phyloP scores from a whole-genome alignment of 1,140 invertebrate genomes.

The Caerostris extrusa region DNA sequence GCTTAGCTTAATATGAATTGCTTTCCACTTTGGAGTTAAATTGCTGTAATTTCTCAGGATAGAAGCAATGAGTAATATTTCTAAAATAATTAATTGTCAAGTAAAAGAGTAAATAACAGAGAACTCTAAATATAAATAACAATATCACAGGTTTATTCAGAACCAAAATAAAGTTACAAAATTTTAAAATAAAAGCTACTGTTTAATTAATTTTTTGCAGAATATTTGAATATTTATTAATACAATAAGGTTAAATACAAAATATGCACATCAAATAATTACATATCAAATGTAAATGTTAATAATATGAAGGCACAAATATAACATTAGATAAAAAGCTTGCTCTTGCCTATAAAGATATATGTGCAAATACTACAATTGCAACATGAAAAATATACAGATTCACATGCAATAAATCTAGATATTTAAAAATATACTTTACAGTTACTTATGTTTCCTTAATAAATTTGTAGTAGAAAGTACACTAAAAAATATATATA shows the following conservation, averaged over 20 bases:
- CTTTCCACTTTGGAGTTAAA: too few species aligned
- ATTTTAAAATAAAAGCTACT: not conserved
- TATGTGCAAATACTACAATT: not conserved
- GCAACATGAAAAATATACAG: not conserved
- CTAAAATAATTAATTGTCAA: too few species aligned
- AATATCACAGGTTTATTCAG: constrained; percentile 63
- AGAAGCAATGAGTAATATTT: too few species aligned
- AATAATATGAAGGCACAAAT: not conserved
- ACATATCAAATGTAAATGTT: not conserved
- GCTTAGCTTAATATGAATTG: too few species aligned
- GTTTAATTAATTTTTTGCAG: not conserved
- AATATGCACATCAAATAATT: not conserved
- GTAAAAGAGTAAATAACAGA: not conserved
- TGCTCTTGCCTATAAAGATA: not conserved
- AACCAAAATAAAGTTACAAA: constrained; percentile 38
- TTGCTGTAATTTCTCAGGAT: too few species aligned
- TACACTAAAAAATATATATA: too few species aligned
- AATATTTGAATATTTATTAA: not conserved
- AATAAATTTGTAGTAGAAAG: not conserved
- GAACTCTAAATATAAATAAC: not conserved
- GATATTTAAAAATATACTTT: not conserved
- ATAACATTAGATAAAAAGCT: not conserved
- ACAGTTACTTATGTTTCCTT: not conserved
- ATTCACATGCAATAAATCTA: not conserved
- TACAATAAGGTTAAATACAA: constrained; percentile 1